Evolutionary conservation across 92 coral and sea anemone genomes (phyloP), one percentile per base, ranked within the genome.

Genomic region (Phenganax subtilis): DNA sequence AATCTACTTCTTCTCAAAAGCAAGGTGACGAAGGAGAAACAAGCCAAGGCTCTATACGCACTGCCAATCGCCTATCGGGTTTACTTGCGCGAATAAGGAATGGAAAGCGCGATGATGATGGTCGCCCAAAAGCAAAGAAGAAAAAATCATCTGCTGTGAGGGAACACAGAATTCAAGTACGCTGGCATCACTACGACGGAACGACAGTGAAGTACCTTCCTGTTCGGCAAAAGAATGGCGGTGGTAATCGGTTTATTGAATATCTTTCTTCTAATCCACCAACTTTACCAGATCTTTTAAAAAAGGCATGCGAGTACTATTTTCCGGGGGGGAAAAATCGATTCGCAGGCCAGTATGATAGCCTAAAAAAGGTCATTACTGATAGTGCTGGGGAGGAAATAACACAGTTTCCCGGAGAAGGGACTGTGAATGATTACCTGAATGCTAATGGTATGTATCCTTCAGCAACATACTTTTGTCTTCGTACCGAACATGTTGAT

Each of bases 201-300:
- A 55, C 54, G 16, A 82, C 58, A 53, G 80, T 81, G 55, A 59
- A 56, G 37, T 77, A 82, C 74, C 70, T 55, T 44, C 75, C 89
- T 72, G 84, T 87, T 87, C 75, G 86, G 63, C 84, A 83, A 78
- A 87, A 87, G 72, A 84, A 77, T 20, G 87, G 89, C 54, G 84
- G 87, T 72, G 87, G 77, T 57, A 84, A 82, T 70, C 85, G 87
- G 9, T 83, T 78, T 71, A 58, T 77, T 69, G 73, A 57, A 57
- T 87, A 78, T 55, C 80, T 76, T 25, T 53, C 59, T 55, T 76
- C 73, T 16, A 80, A 87, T 51, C 87, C 87, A 17, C 90, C 75
- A 16, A 58, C 31, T 64, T 15, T 86, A 63, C 53, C 76, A 47
- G 81, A 83, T 53, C 67, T 71, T 47, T 51, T 63, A 11, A 74